phyloP scores from a whole-genome alignment of 2,888 invertebrate genomes.

The Beris morrisii region DNA sequence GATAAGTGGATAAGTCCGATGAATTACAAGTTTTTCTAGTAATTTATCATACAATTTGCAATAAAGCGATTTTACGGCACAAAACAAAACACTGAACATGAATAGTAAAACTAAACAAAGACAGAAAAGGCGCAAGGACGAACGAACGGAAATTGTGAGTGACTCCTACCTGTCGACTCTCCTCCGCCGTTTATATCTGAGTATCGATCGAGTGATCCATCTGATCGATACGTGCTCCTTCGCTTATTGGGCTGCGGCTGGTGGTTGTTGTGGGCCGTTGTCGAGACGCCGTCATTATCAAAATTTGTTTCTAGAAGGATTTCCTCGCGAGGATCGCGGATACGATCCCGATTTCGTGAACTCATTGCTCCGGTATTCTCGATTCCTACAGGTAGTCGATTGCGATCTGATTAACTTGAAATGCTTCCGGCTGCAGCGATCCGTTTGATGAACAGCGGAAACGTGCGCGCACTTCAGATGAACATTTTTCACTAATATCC shows the following conservation, averaged over 20 bases:
- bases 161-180: constrained; percentile 19
- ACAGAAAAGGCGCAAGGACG: no score
- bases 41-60: no score
- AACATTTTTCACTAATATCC: no score
- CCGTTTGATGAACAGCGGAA: no score
- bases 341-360: constrained; percentile 34
- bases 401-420: no score
- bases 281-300: constrained; percentile 55
- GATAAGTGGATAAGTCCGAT: no score
- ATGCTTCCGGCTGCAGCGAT: no score
- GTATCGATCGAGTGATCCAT: constrained; percentile 55
- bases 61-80: no score
- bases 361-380: constrained; percentile 17
- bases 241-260: constrained; percentile 43
- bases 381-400: not conserved
- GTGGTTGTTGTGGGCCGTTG: constrained; percentile 53
- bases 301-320: constrained; percentile 57
- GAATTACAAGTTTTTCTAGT: no score
- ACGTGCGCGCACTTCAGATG: no score
- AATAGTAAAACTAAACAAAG: no score
- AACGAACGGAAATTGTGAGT: not conserved
- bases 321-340: constrained; percentile 55
- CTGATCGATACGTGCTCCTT: constrained; percentile 50
- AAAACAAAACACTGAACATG: no score
- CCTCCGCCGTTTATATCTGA: constrained; percentile 45